Evolutionary conservation across 30 jellyfish, hydroid and myxozoan genomes (phyloP).

Genomic region (Hydra vulgaris): DNA sequence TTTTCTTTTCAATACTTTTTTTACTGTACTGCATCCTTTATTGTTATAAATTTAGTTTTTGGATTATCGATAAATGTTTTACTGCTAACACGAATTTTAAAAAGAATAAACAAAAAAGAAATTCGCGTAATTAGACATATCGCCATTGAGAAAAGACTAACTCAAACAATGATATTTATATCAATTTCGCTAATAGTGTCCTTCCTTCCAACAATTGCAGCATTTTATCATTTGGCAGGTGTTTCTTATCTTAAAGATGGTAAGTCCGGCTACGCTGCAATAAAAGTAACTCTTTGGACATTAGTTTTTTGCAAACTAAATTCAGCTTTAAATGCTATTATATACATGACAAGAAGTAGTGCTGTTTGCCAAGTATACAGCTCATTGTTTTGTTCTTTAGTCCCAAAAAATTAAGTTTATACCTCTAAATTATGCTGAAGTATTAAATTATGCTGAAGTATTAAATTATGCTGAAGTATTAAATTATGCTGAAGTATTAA

Average conservation of each 20-base stretch:
- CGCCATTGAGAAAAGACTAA: not conserved
- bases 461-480: no score
- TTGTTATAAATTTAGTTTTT: not conserved
- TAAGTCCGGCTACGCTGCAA: not conserved
- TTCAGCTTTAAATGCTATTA: not conserved
- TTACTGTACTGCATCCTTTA: not conserved
- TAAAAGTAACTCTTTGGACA: not conserved
- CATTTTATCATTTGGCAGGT: not conserved
- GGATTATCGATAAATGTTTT: not conserved
- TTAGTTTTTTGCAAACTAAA: not conserved
- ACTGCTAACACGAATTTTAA: not conserved
- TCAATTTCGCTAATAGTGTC: not conserved
- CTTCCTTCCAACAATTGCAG: not conserved
- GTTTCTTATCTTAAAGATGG: not conserved
- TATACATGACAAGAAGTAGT: not conserved
- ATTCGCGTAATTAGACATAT: not conserved
- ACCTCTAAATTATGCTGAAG: no score
- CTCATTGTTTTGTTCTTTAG: not conserved
- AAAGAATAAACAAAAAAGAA: not conserved
- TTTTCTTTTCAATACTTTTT: not conserved
- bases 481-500: no score
- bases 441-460: no score
- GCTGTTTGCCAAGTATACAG: not conserved
- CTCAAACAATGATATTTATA: not conserved
- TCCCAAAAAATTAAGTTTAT: no score